Evolutionary conservation across 2,888 invertebrate species (phyloP), one percentile per base, ranked within the genome.

Genomic region (Stenodera caucasica): DNA sequence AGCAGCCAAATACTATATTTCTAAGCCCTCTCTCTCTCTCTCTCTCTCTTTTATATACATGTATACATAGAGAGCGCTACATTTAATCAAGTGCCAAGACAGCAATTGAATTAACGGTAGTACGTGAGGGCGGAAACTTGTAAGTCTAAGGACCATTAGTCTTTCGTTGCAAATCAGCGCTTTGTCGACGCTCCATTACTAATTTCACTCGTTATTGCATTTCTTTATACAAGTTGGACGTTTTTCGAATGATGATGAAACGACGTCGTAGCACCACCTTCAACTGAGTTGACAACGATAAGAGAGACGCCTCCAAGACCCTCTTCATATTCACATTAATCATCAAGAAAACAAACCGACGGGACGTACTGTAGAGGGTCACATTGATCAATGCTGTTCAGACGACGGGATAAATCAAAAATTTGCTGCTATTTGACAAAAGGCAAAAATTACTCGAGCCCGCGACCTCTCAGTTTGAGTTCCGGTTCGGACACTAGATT

Each of bases 141-240:
- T 72, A 75, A 77, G 75, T 77, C 77, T 74, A 70, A 77, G 75
- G 72, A 72, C 77, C 77, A 78, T 79, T 78, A 78, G 77, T 78
- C 77, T 77, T 76, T 77, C 73, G 67, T 72, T 72, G 75, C 76
- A 78, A 78, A 78, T 78, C 77, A 77, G 72, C 75, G 76, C 75
- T 76, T 77, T 76, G 75, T 78, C 76, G 74, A 77, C 77, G 75
- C 72, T 71, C 75, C 74, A 73, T 75, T 74, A 72, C 70, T 72
- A 73, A 69, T 72, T 70, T 72, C 66, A 64, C 67, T 69, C 69
- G 66, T 71, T 66, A 67, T 67, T 67, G 63, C 60, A 62, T 57
- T 57, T 67, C 53, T 57, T 67, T 65, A 53, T 50, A 33, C 1
- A 54, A 45, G 26, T 15, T 9, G 9, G 21, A 53, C 53, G 53